phyloP scores from a whole-genome alignment of 1,140 invertebrate genomes.

The Brachionus plicatilis region DNA sequence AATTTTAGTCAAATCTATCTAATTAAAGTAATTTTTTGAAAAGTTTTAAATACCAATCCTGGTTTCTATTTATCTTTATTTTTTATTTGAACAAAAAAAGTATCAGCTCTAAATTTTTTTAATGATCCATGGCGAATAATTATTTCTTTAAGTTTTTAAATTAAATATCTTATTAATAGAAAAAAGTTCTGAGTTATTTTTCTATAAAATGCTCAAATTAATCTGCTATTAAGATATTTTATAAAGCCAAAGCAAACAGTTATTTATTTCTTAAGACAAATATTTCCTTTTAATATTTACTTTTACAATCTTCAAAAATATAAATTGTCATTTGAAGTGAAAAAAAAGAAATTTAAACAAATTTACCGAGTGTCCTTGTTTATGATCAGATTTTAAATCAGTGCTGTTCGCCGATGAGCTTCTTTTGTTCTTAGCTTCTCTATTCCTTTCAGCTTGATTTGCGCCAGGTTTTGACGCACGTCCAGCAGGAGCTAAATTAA shows the following conservation, averaged over 20 bases:
- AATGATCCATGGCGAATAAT: too few species aligned
- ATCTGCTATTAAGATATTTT: neutral
- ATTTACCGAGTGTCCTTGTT: constrained; percentile 14
- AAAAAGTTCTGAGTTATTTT: neutral
- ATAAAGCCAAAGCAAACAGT: neutral
- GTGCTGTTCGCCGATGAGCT: constrained; percentile 35
- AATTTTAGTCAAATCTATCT: too few species aligned
- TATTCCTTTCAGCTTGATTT: constrained; percentile 43
- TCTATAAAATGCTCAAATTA: neutral
- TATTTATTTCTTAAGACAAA: neutral
- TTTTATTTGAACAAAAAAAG: too few species aligned
- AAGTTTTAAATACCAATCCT: too few species aligned
- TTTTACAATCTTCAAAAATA: constrained; percentile 12
- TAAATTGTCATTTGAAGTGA: neutral
- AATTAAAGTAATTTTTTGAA: too few species aligned
- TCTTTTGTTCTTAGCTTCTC: neutral
- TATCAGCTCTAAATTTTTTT: too few species aligned
- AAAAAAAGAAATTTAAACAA: neutral
- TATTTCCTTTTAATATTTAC: neutral
- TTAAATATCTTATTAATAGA: neutral
- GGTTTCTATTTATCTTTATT: too few species aligned
- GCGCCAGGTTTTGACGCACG: constrained; percentile 43
- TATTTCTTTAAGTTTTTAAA: neutral
- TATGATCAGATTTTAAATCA: neutral
- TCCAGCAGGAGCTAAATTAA: neutral